Evolutionary conservation across 2,113 vertebrate genomes (phyloP), one percentile per base, ranked within the genome.

Genomic region (Eolophus roseicapilla): DNA sequence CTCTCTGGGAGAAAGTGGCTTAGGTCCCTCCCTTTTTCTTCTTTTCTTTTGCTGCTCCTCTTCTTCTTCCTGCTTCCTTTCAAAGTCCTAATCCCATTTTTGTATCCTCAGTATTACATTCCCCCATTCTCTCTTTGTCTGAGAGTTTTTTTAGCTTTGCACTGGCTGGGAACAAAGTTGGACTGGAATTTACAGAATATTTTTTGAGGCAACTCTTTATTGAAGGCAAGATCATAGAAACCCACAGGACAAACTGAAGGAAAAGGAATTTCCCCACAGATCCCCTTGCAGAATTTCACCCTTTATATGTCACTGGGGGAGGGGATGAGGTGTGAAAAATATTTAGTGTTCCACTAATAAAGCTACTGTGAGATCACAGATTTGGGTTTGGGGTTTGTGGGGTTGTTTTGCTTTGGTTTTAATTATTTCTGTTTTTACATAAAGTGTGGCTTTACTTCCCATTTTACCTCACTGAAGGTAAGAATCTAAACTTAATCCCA

Each of bases 61-160:
- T 90, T 83, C 92, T 64, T 96, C 93, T 52, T 94, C 76, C 62
- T 78, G 64, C 69, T 57, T 93, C 90, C 52, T 96, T 96, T 95
- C 92, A 95, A 81, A 88, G 55, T 71, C 65, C 57, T 97, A 96
- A 96, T 96, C 92, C 96, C 67, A 96, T 89, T 96, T 95, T 95
- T 96, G 88, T 92, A 86, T 65, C 88, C 82, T 83, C 90, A 81
- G 64, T 55, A 78, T 95, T 93, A 55, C 50, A 80, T 29, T 74
- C 88, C 55, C 28, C 67, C 91, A 78, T 68, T 89, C 55, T 84
- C 35, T 60, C 80, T 93, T 97, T 95, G 92, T 96, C 57, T 88
- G 76, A 70, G 37, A 81, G 57, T 52, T 94, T 95, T 41, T 65
- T 94, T 73, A 57, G 80, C 69, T 95, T 86, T 92, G 67, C 88